Evolutionary conservation across 2,888 invertebrate species (phyloP), one percentile per base, ranked within the genome.

Genomic region (Notocelia uddmanniana): DNA sequence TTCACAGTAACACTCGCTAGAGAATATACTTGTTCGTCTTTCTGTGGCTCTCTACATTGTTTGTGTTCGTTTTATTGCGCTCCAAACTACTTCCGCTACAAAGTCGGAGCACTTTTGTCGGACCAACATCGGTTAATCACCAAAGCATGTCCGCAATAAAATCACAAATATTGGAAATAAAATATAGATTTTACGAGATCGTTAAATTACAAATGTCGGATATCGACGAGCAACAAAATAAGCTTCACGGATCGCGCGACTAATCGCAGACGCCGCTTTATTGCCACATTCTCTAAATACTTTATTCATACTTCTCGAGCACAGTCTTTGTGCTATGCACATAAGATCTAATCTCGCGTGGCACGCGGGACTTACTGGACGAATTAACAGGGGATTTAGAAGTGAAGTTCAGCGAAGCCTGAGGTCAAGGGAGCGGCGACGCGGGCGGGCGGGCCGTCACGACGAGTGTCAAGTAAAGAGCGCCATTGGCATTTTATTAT

Each of bases 101-200:
- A 70, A 52, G 26, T 64, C 52, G 45, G 37, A 23, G 23, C 62
- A 54, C 59, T 59, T 59, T 60, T 31, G 70, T 59, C 15, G 45
- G 6, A 59, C 26, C 64, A 66, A 71, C 63, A 60, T 52, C 23
- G 63, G 41, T 60, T 71, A 59, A 71, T 71, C 71, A 66, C 66
- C 59, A 23, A 48, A 50, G 70, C 66, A 70, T 70, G 59, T 34
- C 41, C 41, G 59, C 59, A 52, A 66, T 71, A 71, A 67, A 70
- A 60, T 54, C 59, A 71, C 54, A 54, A 23, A 64, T 59, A 66
- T 71, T 70, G 52, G 58, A 66, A 60, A 71, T 71, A 71, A 71
- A 71, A 59, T 45, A 66, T 45, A 18, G 41, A 71, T 60, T 66
- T 66, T 54, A 71, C 41, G 66, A 60, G 50, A 59, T 71, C 71